Evolutionary conservation across 2,113 vertebrate species (phyloP), one percentile per base, ranked within the genome.

Genomic region (Myrmophylax atrothorax): DNA sequence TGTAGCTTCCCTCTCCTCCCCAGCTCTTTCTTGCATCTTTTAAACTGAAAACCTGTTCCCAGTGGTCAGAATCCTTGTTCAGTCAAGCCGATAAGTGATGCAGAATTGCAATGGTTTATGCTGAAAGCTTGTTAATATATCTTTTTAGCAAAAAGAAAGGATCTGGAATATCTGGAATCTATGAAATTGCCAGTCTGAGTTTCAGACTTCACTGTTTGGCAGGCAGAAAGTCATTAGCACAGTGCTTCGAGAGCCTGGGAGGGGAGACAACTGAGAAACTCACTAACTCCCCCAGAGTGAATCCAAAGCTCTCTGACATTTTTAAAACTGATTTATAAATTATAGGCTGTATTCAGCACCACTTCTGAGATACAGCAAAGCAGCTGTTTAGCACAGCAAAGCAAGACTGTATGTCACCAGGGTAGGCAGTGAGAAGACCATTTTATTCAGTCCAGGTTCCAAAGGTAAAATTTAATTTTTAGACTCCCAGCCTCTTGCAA

Each of bases 401-500:
- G 35, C n/a, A 46, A 68, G 60, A 37, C 40, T 56, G 22, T 46
- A 16, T 37, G 85, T 92, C 31, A 90, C 68, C 64, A 70, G 52
- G 22, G 60, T 7, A 90, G 42, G 85, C 79, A 64, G 40, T 3
- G 13, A 86, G 84, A 66, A 87, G 40, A 90, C 42, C 52, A 52
- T 18, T 91, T 82, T 50, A 84, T 81, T 86, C 72, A 66, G 20
- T 38, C 53, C 73, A 70, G n/a, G 37, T 68, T 96, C 64, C 72
- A 70, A 91, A 93, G 42, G 81, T 69, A 79, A 81, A 91, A 85
- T 70, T 19, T 63, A 77, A 93, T 86, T 94, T 93, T 92, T 75
- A 50, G 49, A 56, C 33, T 87, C 44, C 29, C n/a, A 76, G 60
- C 56, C 55, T 90, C 67, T 68, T 62, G 40, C 44, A 72, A 84